phyloP scores from a whole-genome alignment of 2,113 vertebrate species.

The Ia io region DNA sequence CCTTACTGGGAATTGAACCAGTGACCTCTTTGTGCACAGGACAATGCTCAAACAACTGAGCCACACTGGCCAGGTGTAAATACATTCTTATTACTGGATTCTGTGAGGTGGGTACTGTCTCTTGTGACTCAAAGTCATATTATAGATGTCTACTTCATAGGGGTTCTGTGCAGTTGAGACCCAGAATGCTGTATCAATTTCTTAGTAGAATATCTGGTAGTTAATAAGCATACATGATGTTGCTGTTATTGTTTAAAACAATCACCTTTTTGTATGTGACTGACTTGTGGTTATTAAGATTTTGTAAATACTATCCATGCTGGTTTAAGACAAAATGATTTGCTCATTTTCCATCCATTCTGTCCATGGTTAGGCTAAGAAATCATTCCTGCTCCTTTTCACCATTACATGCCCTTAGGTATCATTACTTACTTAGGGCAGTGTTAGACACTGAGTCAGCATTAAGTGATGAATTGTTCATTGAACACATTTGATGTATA shows the following conservation, averaged over 20 bases:
- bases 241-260: background rate
- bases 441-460: background rate
- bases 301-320: background rate
- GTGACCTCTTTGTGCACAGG: too few relatives aligned
- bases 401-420: background rate
- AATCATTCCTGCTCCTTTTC: background rate
- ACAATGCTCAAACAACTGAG: too few relatives aligned
- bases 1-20: too few relatives aligned
- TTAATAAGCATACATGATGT: background rate
- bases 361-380: background rate
- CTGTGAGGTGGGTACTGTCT: background rate
- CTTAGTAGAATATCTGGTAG: background rate
- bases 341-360: background rate
- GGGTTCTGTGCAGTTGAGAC: background rate
- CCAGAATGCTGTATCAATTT: background rate
- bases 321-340: background rate
- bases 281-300: background rate
- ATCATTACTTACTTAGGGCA: background rate
- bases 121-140: background rate
- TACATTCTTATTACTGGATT: background rate
- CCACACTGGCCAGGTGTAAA: too few relatives aligned
- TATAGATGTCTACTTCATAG: background rate
- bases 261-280: background rate
- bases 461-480: background rate
- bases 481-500: background rate